Percentiles rank a stretch among this genome's conserved stretches.
These are phyloP conservation scores for Podilymbus podiceps DNA, from an alignment of 2,113 vertebrate genomes.

Conservation along the genomic window DNA sequence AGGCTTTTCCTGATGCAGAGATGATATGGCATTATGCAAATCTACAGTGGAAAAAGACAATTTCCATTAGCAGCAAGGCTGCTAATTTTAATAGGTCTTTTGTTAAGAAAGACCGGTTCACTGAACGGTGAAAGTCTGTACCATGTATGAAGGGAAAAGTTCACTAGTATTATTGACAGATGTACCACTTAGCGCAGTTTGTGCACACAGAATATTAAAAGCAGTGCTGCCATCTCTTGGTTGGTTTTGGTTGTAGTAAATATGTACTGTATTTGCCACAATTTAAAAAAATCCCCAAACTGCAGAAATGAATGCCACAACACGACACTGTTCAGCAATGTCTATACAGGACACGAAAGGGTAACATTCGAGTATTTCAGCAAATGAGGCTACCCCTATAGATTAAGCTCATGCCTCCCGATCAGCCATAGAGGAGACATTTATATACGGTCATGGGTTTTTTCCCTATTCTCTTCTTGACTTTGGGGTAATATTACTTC, in stretches of 20 bases:
- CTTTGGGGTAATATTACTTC: background rate
- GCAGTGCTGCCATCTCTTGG: conserved; percentile 73
- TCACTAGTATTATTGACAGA: background rate
- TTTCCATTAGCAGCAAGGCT: background rate
- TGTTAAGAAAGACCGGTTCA: background rate
- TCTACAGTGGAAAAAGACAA: background rate
- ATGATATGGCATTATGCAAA: conserved; percentile 2
- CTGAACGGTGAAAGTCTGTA: background rate
- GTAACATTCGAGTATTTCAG: background rate
- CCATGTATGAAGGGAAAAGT: background rate
- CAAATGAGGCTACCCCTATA: background rate
- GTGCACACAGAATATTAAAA: conserved; percentile 33
- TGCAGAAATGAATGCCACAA: background rate
- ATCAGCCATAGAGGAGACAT: background rate
- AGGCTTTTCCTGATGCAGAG: background rate
- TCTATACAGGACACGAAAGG: background rate
- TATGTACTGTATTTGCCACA: background rate
- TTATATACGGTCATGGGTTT: rapidly evolving
- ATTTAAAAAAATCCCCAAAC: background rate
- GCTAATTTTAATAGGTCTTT: background rate
- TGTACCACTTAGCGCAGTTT: background rate
- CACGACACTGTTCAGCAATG: background rate
- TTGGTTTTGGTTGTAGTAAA: background rate
- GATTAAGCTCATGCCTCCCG: background rate
- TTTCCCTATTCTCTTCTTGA: background rate